These are phyloP conservation scores for Rattus rattus DNA, from an alignment of 2,113 vertebrate genomes.

Conservation along the genomic window DNA sequence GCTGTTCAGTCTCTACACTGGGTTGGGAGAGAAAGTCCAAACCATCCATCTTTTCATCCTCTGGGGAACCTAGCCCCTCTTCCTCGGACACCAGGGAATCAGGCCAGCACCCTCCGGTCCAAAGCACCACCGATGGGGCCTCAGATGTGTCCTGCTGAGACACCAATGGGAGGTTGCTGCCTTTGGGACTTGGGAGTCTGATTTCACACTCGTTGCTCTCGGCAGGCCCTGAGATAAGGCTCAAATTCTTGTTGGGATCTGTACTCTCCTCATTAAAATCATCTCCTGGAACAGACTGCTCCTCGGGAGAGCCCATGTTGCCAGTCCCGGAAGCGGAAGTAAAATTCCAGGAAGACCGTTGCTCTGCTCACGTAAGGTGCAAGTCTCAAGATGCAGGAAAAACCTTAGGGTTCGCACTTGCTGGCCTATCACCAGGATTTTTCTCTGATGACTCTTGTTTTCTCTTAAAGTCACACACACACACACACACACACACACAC, in stretches of 20 bases:
- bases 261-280: rapidly evolving
- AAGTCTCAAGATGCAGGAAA: background rate
- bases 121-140: background rate
- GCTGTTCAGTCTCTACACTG: background rate
- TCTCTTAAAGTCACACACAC: background rate
- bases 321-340: background rate
- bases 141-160: background rate
- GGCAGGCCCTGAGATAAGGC: rapidly evolving
- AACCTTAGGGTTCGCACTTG: rapidly evolving
- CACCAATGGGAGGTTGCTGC: rapidly evolving
- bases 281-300: background rate
- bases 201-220: rapidly evolving
- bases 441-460: background rate
- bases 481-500: background rate
- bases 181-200: background rate
- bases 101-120: background rate
- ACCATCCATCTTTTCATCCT: rapidly evolving
- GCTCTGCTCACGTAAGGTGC: background rate
- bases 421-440: background rate
- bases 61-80: background rate
- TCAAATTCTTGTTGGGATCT: rapidly evolving
- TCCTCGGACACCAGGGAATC: background rate
- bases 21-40: background rate
- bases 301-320: background rate
- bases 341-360: background rate